Conservation (phyloP, 2,113 vertebrate genomes). For the Tichodroma muraria region DNA sequence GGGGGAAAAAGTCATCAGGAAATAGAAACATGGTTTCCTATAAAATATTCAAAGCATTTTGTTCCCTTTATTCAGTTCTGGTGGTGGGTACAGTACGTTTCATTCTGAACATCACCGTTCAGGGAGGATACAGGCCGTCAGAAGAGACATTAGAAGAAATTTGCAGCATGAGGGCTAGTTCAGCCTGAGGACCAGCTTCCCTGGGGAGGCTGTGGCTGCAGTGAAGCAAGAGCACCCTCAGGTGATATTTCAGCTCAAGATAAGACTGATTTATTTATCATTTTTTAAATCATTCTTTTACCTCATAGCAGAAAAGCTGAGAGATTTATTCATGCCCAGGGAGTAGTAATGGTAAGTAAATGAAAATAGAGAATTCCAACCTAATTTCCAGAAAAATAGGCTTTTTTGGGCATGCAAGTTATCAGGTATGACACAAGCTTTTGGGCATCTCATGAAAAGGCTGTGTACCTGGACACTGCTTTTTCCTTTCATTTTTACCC, state of each 20-base stretch:
- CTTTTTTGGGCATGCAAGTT: neutral
- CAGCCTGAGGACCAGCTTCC: neutral
- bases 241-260: neutral
- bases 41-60: neutral
- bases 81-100: neutral
- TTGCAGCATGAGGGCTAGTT: neutral
- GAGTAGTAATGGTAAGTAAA: neutral
- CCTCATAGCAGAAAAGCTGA: neutral
- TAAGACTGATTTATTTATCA: neutral
- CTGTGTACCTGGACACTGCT: neutral
- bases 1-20: neutral
- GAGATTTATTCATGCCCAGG: neutral
- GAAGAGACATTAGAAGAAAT: neutral
- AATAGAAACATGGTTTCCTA: neutral
- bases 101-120: rapidly evolving
- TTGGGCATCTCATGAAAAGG: neutral
- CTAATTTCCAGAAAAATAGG: neutral
- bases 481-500: neutral
- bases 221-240: neutral
- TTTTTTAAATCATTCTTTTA: neutral
- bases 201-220: neutral
- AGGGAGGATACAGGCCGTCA: neutral
- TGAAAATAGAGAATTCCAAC: neutral
- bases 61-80: neutral
- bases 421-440: neutral